phyloP scores from a whole-genome alignment of 2,888 invertebrate genomes.

The Orthosia gracilis region DNA sequence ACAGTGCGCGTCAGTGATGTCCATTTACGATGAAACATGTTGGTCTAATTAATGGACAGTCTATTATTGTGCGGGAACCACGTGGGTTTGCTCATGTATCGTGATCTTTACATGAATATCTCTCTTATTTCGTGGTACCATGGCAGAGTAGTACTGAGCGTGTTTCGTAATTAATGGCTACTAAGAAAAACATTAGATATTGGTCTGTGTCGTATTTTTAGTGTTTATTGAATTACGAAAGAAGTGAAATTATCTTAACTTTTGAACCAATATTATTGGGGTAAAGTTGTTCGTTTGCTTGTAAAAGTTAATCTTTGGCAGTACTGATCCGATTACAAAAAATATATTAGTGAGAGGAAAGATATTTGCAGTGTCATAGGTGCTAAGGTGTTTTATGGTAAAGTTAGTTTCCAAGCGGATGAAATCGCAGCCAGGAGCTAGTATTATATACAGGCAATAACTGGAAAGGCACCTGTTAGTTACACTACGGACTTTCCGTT shows the following conservation, averaged over 20 bases:
- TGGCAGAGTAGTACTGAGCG: not conserved
- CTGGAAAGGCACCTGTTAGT: too few relatives aligned
- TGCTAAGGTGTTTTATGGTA: not conserved
- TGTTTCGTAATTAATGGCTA: conserved; percentile 24
- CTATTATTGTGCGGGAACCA: conserved; percentile 82
- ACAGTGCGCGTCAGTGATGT: conserved; percentile 79
- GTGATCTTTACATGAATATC: conserved; percentile 44
- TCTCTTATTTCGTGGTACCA: conserved; percentile 32
- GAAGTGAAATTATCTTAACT: not conserved
- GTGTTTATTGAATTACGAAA: not conserved
- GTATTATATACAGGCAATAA: too few relatives aligned
- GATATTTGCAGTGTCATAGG: not conserved
- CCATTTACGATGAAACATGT: conserved; percentile 87
- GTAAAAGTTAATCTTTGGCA: not conserved
- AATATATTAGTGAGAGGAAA: too few relatives aligned
- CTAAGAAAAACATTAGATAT: conserved; percentile 16
- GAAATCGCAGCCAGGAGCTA: not conserved
- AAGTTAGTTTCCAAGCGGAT: not conserved
- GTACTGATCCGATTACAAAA: not conserved
- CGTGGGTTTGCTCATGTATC: conserved; percentile 62
- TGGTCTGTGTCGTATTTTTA: conserved; percentile 6
- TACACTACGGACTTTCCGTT: not conserved
- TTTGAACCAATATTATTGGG: not conserved
- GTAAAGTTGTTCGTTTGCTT: not conserved
- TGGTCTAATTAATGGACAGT: conserved; percentile 87